Evolutionary conservation across 2,888 invertebrate species (phyloP).

Genomic region (Cactoblastis cactorum): DNA sequence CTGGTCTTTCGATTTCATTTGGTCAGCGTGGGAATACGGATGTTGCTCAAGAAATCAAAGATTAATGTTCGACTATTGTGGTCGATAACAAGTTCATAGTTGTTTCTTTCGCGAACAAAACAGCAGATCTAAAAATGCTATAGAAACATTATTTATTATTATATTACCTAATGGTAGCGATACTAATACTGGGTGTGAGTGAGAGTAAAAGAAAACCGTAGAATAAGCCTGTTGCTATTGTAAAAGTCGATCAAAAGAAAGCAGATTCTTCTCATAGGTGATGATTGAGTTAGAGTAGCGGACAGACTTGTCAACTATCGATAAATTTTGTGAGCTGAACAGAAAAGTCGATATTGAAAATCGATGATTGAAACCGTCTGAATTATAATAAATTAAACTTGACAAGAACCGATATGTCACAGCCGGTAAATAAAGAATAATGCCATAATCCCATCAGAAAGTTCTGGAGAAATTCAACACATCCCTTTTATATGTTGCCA

Average conservation of each 20-base stretch:
- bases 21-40: constrained; percentile 23
- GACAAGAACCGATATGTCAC: not conserved
- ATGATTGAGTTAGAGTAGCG: too few species aligned
- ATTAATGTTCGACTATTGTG: constrained; percentile 19
- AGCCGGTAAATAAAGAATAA: not conserved
- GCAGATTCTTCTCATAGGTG: too few species aligned
- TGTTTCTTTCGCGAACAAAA: not conserved
- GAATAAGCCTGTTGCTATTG: too few species aligned
- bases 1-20: constrained; percentile 16
- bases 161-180: too few species aligned
- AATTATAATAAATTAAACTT: not conserved
- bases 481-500: not conserved
- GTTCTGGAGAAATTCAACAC: not conserved
- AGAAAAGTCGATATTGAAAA: not conserved
- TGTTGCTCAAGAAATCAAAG: constrained; percentile 17
- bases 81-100: constrained; percentile 12
- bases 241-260: too few species aligned
- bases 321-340: too few species aligned
- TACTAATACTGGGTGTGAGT: too few species aligned
- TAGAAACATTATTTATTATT: too few species aligned
- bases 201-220: too few species aligned
- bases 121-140: too few species aligned
- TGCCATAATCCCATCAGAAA: not conserved
- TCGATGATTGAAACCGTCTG: too few species aligned
- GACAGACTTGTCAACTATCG: too few species aligned